Percentiles rank a stretch among this genome's conserved stretches.
phyloP scores from a whole-genome alignment of 2,113 vertebrate genomes.

The Dicerorhinus sumatrensis region DNA sequence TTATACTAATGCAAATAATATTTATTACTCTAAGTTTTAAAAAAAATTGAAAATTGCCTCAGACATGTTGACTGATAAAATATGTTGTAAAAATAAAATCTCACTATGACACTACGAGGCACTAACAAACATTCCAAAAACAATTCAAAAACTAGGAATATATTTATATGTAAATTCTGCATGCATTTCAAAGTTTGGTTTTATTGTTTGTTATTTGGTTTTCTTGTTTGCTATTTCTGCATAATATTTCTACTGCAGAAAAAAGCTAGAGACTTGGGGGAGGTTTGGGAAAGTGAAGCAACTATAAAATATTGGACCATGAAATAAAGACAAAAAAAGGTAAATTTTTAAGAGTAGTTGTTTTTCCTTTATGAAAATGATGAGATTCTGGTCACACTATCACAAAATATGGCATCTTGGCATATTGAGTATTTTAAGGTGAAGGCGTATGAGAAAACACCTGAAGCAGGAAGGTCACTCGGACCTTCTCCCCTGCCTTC shows the following conservation, averaged over 20 bases:
- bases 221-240: neutral
- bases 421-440: neutral
- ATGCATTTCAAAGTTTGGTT: neutral
- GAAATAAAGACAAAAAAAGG: neutral
- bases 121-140: constrained; percentile 49
- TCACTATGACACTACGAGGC: constrained; percentile 28
- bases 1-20: constrained; percentile 56
- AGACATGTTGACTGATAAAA: constrained; percentile 46
- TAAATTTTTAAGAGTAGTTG: neutral
- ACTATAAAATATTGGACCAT: neutral
- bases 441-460: neutral
- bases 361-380: neutral
- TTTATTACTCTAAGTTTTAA: neutral
- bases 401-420: neutral
- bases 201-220: neutral
- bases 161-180: neutral
- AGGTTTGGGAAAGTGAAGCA: neutral
- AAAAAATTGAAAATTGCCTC: constrained; percentile 35
- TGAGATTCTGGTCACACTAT: neutral
- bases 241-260: neutral
- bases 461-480: neutral
- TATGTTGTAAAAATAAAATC: constrained; percentile 47
- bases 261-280: neutral
- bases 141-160: constrained; percentile 43
- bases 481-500: neutral